These are phyloP conservation scores for Streptopelia turtur DNA, from an alignment of 2,797 vertebrate genomes.

Conservation along the genomic window DNA sequence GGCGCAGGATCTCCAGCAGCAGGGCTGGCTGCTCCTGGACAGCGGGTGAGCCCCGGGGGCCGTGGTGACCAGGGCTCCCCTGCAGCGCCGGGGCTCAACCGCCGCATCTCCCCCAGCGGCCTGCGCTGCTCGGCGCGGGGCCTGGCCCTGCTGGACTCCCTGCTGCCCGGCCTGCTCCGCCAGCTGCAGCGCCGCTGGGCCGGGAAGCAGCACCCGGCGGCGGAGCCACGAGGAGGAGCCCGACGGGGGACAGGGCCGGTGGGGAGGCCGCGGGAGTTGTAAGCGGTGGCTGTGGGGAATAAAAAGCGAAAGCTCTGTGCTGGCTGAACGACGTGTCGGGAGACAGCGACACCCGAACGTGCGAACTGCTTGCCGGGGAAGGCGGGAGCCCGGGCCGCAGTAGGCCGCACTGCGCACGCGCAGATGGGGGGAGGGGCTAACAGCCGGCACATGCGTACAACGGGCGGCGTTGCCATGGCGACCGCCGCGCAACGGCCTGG, in stretches of 20 bases:
- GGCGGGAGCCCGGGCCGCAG: too few relatives aligned
- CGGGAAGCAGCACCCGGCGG: rapidly evolving
- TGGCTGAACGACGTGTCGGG: neutral
- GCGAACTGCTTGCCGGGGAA: too few relatives aligned
- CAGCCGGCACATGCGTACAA: neutral
- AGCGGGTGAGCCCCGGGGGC: constrained; percentile 73
- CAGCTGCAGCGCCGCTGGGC: constrained; percentile 79
- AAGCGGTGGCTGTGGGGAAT: neutral
- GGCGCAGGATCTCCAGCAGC: constrained; percentile 73
- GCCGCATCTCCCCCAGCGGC: constrained; percentile 74
- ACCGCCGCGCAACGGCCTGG: neutral
- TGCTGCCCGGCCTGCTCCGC: constrained; percentile 85
- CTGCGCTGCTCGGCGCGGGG: constrained; percentile 89
- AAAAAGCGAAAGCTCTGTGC: neutral
- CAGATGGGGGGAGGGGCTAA: too few relatives aligned
- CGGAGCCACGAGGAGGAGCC: neutral
- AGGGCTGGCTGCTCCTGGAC: constrained; percentile 84
- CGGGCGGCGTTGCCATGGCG: neutral
- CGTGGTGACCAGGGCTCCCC: rapidly evolving
- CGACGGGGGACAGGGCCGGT: neutral
- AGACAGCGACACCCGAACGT: too few relatives aligned
- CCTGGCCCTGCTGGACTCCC: constrained; percentile 87
- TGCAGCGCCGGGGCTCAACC: rapidly evolving
- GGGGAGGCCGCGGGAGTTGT: neutral
- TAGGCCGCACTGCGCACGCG: neutral